Evolutionary conservation across 2,888 invertebrate species (phyloP), one percentile per base, ranked within the genome.

Genomic region (Lepeophtheirus nordmannii): DNA sequence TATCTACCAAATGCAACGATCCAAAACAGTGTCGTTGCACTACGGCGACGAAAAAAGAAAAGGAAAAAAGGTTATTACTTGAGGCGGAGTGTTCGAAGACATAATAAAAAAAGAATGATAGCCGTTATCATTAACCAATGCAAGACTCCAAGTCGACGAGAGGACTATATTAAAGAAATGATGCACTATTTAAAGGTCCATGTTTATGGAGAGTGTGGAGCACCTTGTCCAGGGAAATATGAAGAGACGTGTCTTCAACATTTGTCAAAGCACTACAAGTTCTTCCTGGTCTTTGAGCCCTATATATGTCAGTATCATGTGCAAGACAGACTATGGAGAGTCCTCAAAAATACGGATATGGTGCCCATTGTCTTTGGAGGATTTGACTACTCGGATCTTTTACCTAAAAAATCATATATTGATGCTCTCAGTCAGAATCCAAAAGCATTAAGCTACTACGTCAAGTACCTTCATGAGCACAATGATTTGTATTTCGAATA

Each of bases 361-460:
- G 67, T 68, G 9, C 68, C 68, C 2, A 67, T 68, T 23, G 67
- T 67, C 39, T 68, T 39, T 38, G 67, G 68, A 1, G 68, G 68
- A 5, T 60, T 63, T 14, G 58, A 63, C 1, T 68, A 68, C 60
- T 39, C 40, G 17, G 39, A 67, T 17, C 39, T 41, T 58, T 61
- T 68, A 14, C 68, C 68, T 2, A 63, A 64, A 10, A 20, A 59
- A 39, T 68, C 67, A 53, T 68, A 64, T 61, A 37, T 68, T 20
- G 68, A 68, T 58, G 68, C 68, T 39, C 59, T 66, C 1, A 37
- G 23, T 30, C 66, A 66, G 12, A 53, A 17, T 11, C 68, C 68
- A 12, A 30, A 17, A 5, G 53, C 57, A 9, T 61, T 68, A 20
- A 64, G 39, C 1, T 40, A 40, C 38, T 20, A 37, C 3, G n/a